These are phyloP conservation scores for Blennius ocellaris DNA, from an alignment of 2,113 vertebrate genomes.

Conservation along the genomic window DNA sequence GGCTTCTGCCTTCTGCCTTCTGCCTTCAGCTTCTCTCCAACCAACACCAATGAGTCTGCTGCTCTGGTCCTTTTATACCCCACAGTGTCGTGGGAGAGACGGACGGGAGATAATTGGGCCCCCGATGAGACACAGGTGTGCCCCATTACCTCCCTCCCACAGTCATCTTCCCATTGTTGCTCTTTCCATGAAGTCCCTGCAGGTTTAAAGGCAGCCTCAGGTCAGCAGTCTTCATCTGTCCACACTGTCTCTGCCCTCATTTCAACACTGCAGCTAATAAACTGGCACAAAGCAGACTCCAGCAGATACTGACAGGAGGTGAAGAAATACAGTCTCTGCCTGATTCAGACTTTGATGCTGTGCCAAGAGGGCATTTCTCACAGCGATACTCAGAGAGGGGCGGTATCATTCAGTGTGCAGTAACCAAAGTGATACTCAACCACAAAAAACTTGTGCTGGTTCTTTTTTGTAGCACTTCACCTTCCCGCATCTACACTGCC, in stretches of 20 bases:
- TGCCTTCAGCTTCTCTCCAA: too few relatives aligned
- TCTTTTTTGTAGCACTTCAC: slow-evolving; percentile 23
- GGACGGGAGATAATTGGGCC: too few relatives aligned
- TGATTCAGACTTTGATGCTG: slow-evolving; percentile 49
- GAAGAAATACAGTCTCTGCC: slow-evolving; percentile 45
- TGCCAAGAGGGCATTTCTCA: slow-evolving; percentile 63
- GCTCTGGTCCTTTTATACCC: too few relatives aligned
- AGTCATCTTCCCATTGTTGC: too few relatives aligned
- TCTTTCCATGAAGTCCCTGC: not conserved
- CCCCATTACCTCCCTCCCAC: too few relatives aligned
- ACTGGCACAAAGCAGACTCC: slow-evolving; percentile 22
- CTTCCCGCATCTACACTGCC: slow-evolving; percentile 23
- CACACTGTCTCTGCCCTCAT: slow-evolving; percentile 4
- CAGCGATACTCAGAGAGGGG: slow-evolving; percentile 45
- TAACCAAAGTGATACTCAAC: slow-evolving; percentile 37
- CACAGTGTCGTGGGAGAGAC: too few relatives aligned
- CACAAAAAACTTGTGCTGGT: slow-evolving; percentile 17
- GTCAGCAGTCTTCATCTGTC: slow-evolving; percentile 8
- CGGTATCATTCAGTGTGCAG: slow-evolving; percentile 28
- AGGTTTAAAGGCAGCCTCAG: not conserved
- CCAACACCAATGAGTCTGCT: too few relatives aligned
- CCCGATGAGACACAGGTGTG: too few relatives aligned
- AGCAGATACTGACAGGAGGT: slow-evolving; percentile 54
- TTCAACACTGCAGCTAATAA: slow-evolving; percentile 48
- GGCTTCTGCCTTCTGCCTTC: too few relatives aligned